These are phyloP conservation scores for Pocillopora verrucosa DNA, from an alignment of 64 coral and sea anemone species.

Conservation along the genomic window DNA sequence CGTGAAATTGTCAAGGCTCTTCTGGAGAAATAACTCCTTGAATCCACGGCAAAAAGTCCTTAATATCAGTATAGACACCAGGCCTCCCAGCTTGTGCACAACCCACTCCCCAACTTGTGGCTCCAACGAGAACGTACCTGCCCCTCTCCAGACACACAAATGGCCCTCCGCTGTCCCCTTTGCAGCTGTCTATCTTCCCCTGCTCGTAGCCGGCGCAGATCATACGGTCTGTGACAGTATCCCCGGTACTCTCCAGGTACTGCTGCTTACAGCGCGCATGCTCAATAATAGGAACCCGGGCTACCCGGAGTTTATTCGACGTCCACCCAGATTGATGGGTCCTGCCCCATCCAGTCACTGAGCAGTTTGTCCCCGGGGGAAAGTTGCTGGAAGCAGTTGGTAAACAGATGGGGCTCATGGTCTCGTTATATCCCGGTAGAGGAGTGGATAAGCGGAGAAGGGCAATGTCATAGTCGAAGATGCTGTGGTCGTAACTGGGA, in stretches of 20 bases:
- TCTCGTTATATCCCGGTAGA: constrained; percentile 40
- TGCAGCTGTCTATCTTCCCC: constrained; percentile 85
- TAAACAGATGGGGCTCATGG: constrained; percentile 50
- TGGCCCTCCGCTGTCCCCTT: constrained; percentile 96
- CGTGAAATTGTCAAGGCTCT: not conserved
- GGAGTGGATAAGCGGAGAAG: constrained; percentile 30
- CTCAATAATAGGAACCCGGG: constrained; percentile 60
- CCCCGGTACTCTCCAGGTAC: not conserved
- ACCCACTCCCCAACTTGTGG: constrained; percentile 87
- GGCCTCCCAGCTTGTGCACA: constrained; percentile 73
- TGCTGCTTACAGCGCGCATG: constrained; percentile 33
- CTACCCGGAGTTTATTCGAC: constrained; percentile 64
- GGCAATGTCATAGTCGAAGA: constrained; percentile 45
- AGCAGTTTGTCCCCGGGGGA: constrained; percentile 32
- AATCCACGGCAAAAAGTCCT: constrained; percentile 72
- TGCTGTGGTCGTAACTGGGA: constrained; percentile 22
- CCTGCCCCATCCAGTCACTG: constrained; percentile 59
- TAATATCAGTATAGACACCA: constrained; percentile 86
- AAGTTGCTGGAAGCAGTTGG: not conserved
- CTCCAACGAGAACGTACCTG: constrained; percentile 66
- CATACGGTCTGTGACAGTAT: constrained; percentile 68
- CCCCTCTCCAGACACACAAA: constrained; percentile 66
- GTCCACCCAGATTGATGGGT: constrained; percentile 12
- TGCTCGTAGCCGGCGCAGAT: constrained; percentile 87
- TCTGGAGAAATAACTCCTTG: not conserved